phyloP scores from a whole-genome alignment of 2,888 invertebrate species.

The Furcula furcula region DNA sequence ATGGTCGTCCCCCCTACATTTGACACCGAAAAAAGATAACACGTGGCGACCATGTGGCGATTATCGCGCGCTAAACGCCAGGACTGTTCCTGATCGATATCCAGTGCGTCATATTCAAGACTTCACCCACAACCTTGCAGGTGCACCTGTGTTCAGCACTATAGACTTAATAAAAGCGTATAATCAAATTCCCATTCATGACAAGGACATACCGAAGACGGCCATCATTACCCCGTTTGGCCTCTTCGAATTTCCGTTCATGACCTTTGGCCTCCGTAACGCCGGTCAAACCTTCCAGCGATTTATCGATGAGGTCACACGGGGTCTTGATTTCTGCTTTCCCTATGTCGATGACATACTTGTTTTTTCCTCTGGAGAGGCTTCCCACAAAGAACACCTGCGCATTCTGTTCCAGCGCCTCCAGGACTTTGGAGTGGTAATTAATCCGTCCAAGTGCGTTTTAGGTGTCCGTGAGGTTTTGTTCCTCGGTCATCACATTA shows the following conservation, averaged over 20 bases:
- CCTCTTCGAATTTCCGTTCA: no score
- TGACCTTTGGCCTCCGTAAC: slow-evolving; percentile 1
- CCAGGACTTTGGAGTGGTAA: slow-evolving; percentile 3
- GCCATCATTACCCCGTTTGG: slow-evolving; percentile 2
- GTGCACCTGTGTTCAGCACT: not conserved
- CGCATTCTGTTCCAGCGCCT: slow-evolving; percentile 1
- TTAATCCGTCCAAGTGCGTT: slow-evolving; percentile 5
- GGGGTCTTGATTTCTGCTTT: slow-evolving; percentile 3
- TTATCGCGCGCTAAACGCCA: slow-evolving; percentile 4
- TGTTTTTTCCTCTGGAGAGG: not conserved
- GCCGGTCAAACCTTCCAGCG: not conserved
- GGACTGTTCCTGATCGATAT: slow-evolving; percentile 5
- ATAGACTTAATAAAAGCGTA: slow-evolving; percentile 5
- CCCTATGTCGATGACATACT: slow-evolving; percentile 6
- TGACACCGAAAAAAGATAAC: slow-evolving; percentile 5
- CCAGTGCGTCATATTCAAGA: slow-evolving; percentile 5
- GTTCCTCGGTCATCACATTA: slow-evolving; percentile 1
- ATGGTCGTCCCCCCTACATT: slow-evolving; percentile 6
- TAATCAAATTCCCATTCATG: slow-evolving; percentile 1
- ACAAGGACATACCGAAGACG: slow-evolving; percentile 3
- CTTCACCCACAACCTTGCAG: slow-evolving; percentile 3
- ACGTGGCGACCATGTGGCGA: slow-evolving; percentile 9
- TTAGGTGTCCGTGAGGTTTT: slow-evolving; percentile 1
- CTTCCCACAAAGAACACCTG: slow-evolving; percentile 1
- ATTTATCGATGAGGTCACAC: slow-evolving; percentile 2